Evolutionary conservation across 2,113 vertebrate genomes (phyloP).

Genomic region (Lontra canadensis): DNA sequence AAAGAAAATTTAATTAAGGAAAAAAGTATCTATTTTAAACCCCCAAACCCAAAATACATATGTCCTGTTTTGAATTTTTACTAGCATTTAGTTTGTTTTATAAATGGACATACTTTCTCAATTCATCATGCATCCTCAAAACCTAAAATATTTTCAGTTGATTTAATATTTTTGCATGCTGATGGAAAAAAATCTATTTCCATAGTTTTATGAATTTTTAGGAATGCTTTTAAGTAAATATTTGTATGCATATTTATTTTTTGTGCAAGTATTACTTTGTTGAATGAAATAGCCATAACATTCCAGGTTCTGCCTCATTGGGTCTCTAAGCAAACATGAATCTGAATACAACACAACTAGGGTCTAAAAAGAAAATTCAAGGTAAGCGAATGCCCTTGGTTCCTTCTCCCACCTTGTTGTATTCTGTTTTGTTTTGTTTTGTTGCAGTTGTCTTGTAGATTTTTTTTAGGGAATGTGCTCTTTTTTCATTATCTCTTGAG

Average conservation of each 20-base stretch:
- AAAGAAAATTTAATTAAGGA: conserved; percentile 63
- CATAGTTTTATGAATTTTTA: conserved; percentile 52
- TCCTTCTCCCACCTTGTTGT: conserved; percentile 60
- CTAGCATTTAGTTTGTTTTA: conserved; percentile 74
- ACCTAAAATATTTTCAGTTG: conserved; percentile 48
- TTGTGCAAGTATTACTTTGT: conserved; percentile 91
- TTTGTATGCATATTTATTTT: conserved; percentile 83
- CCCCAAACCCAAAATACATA: conserved; percentile 41
- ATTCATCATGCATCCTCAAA: conserved; percentile 17
- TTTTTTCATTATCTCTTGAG: conserved; percentile 23
- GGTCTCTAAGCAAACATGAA: conserved; percentile 99
- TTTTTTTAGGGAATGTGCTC: conserved; percentile 40
- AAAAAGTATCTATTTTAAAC: conserved; percentile 68
- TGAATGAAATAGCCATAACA: conserved; percentile 98
- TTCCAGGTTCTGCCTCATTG: conserved; percentile 99
- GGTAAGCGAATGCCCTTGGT: conserved; percentile 90
- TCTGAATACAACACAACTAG: conserved; percentile 99
- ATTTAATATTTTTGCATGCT: conserved; percentile 85
- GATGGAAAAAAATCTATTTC: conserved; percentile 49
- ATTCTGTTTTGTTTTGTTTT: conserved; percentile 69
- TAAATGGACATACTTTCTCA: conserved; percentile 58
- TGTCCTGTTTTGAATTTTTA: conserved; percentile 82
- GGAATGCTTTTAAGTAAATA: conserved; percentile 71
- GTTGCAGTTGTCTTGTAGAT: conserved; percentile 51
- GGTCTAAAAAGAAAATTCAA: conserved; percentile 95